Conservation (phyloP, 2,113 vertebrate genomes). For the Globicephala melas region DNA sequence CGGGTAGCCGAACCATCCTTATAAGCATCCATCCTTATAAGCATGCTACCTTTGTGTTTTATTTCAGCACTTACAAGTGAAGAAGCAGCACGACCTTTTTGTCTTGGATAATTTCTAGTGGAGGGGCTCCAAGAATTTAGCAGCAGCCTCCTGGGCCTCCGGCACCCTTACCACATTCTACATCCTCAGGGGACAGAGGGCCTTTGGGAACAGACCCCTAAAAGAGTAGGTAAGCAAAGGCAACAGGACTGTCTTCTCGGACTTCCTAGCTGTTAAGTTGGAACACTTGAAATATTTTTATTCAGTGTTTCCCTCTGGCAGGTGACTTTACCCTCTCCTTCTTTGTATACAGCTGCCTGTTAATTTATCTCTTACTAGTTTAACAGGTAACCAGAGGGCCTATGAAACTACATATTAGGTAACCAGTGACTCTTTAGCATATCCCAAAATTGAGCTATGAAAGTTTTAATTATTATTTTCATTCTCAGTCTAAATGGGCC, state of each 20-base stretch:
- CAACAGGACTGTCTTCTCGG: neutral
- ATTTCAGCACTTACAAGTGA: constrained; percentile 39
- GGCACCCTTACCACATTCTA: neutral
- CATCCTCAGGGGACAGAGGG: neutral
- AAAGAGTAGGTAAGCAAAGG: constrained; percentile 38
- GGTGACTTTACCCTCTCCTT: neutral
- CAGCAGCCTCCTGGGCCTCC: neutral
- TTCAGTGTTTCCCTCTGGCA: neutral
- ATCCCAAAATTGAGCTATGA: neutral
- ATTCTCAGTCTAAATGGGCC: neutral
- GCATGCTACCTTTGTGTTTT: neutral
- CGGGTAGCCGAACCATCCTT: neutral
- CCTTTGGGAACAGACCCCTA: neutral
- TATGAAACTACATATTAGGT: neutral
- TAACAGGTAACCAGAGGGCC: neutral
- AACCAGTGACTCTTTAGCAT: neutral
- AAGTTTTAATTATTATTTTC: neutral
- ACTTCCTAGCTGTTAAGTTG: neutral
- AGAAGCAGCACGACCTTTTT: neutral
- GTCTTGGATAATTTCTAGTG: neutral
- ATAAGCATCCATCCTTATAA: neutral
- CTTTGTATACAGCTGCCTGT: neutral
- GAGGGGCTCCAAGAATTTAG: neutral
- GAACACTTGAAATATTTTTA: neutral
- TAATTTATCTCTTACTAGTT: neutral